phyloP scores from a whole-genome alignment of 2,113 vertebrate species.

The Ceyx cyanopectus region DNA sequence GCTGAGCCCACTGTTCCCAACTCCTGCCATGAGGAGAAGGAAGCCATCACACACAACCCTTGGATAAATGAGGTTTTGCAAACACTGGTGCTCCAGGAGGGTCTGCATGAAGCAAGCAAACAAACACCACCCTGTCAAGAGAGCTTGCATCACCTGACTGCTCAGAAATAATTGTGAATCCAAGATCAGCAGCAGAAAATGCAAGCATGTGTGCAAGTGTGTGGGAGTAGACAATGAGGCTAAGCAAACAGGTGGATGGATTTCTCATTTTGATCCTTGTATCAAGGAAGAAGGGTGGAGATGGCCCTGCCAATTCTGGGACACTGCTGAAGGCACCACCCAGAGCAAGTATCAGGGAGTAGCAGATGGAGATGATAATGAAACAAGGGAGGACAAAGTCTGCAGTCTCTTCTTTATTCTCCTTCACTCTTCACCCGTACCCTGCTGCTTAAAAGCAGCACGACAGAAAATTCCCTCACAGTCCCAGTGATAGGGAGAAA shows the following conservation, averaged over 20 bases:
- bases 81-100: not conserved
- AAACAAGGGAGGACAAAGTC: not conserved
- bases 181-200: not conserved
- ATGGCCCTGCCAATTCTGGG: not conserved
- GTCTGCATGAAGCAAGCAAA: not conserved
- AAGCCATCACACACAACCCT: not conserved
- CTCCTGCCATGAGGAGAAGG: not conserved
- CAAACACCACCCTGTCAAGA: not conserved
- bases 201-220: fast-evolving
- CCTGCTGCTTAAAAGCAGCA: not conserved
- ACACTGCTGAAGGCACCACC: slow-evolving; percentile 37
- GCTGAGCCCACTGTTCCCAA: not conserved
- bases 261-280: slow-evolving; percentile 2
- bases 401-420: not conserved
- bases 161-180: not conserved
- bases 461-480: not conserved
- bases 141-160: not conserved
- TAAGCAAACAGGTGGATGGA: not conserved
- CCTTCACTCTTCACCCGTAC: not conserved
- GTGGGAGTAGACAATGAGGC: not conserved
- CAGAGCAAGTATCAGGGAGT: slow-evolving; percentile 37
- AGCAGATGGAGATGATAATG: not conserved
- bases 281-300: slow-evolving; percentile 14
- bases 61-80: not conserved
- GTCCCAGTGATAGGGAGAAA: not conserved